Percentiles rank a stretch among this genome's conserved stretches.
Conservation (phyloP, 2,888 invertebrate species). For the Glaucopsyche alexis region DNA sequence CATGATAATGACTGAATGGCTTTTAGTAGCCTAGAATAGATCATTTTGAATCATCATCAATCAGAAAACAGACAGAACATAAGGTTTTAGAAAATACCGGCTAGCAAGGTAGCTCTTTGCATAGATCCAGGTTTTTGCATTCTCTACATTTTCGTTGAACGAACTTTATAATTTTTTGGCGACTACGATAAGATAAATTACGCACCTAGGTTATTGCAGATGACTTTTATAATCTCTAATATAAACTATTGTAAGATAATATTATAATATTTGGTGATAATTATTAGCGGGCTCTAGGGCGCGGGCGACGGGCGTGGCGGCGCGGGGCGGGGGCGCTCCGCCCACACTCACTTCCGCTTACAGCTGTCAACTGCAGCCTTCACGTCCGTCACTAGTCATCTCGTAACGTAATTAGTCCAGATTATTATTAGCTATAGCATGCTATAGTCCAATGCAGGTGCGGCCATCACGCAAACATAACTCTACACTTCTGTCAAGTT, state of each 20-base stretch:
- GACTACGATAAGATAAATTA: no score
- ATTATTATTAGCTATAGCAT: background rate
- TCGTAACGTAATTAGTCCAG: background rate
- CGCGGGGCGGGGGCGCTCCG: conserved; percentile 73
- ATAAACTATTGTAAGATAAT: background rate
- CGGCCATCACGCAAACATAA: background rate
- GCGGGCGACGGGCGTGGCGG: conserved; percentile 67
- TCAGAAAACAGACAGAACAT: no score
- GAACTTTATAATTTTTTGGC: no score
- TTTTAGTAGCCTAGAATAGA: no score
- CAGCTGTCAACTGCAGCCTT: conserved; percentile 49
- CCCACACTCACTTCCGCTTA: conserved; percentile 77
- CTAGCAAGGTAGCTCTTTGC: no score
- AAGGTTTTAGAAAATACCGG: no score
- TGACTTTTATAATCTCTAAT: background rate
- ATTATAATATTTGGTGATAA: conserved; percentile 38
- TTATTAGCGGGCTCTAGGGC: conserved; percentile 69
- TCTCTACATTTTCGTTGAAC: no score
- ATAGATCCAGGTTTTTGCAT: no score
- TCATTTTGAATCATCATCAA: no score
- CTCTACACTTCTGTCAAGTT: background rate
- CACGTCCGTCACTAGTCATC: conserved; percentile 31
- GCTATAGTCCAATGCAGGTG: background rate
- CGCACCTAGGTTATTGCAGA: no score
- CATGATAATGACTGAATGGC: no score